Percentiles rank a stretch among this genome's conserved stretches.
Evolutionary conservation across 2,797 vertebrate species (phyloP).

Genomic region (Poeciliopsis presidionis): DNA sequence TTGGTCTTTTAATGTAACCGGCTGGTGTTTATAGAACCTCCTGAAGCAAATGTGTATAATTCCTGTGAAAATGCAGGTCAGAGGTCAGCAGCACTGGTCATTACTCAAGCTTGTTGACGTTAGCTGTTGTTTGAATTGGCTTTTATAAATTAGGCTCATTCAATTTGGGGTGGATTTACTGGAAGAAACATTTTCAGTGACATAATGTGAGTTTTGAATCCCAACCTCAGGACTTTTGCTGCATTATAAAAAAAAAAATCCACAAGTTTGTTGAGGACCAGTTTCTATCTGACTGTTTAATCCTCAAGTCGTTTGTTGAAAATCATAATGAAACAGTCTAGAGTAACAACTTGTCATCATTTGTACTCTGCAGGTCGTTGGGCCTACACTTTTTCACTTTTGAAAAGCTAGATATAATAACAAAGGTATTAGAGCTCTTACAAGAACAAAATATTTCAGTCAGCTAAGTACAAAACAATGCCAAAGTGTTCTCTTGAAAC

Average conservation of each 20-base stretch:
- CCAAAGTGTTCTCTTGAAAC: constrained; percentile 6
- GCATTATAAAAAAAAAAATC: neutral
- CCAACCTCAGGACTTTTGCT: neutral
- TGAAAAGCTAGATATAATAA: neutral
- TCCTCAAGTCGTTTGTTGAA: neutral
- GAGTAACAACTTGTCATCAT: neutral
- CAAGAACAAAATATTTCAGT: neutral
- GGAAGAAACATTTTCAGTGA: neutral
- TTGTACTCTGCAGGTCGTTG: neutral
- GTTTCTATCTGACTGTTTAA: neutral
- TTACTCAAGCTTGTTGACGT: neutral
- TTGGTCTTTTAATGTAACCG: neutral
- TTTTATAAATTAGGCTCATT: neutral
- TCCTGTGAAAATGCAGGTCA: neutral
- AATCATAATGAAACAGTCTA: neutral
- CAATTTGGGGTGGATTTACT: neutral
- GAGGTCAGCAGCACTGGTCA: neutral
- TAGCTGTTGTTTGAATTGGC: neutral
- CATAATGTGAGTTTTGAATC: neutral
- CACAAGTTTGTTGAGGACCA: neutral
- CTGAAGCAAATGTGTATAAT: neutral
- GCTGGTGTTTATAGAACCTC: neutral
- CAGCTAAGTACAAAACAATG: constrained; percentile 18
- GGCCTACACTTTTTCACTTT: neutral
- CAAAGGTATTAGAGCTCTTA: neutral